phyloP scores from a whole-genome alignment of 1,140 invertebrate species.

The Lysiphlebus fabarum region DNA sequence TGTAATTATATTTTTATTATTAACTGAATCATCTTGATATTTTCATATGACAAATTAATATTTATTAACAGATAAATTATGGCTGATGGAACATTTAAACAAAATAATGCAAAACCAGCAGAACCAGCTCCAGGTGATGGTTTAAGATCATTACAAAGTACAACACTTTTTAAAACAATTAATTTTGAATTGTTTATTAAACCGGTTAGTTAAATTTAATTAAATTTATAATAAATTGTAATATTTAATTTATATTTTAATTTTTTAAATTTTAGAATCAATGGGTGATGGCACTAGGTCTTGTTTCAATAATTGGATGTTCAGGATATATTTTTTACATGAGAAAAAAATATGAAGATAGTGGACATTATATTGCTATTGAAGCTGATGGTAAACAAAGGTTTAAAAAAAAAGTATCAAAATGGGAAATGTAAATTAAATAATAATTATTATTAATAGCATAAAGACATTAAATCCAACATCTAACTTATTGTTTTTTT shows the following conservation, averaged over 20 bases:
- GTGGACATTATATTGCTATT: constrained; percentile 75
- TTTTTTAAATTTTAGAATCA: constrained; percentile 74
- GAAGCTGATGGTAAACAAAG: constrained; percentile 69
- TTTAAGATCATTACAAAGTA: constrained; percentile 68
- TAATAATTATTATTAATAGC: too few species aligned
- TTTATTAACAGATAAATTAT: background rate
- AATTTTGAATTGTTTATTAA: constrained; percentile 83
- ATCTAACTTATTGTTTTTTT: too few species aligned
- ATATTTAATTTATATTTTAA: background rate
- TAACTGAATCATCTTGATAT: too few species aligned
- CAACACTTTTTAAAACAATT: constrained; percentile 67
- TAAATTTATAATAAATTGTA: constrained; percentile 18
- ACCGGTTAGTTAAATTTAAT: constrained; percentile 60
- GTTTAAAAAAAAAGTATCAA: constrained; percentile 73
- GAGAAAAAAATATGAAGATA: constrained; percentile 69
- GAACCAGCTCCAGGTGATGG: constrained; percentile 67
- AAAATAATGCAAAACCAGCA: constrained; percentile 25
- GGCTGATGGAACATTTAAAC: background rate
- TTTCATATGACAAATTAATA: too few species aligned
- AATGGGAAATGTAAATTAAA: constrained; percentile 61
- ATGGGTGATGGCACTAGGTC: constrained; percentile 72
- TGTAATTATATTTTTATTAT: too few species aligned
- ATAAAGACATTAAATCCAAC: too few species aligned
- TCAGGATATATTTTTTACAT: constrained; percentile 76
- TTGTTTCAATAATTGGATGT: constrained; percentile 62